Evolutionary conservation across 1,140 invertebrate species (phyloP).

Genomic region (Vanessa tameamea): DNA sequence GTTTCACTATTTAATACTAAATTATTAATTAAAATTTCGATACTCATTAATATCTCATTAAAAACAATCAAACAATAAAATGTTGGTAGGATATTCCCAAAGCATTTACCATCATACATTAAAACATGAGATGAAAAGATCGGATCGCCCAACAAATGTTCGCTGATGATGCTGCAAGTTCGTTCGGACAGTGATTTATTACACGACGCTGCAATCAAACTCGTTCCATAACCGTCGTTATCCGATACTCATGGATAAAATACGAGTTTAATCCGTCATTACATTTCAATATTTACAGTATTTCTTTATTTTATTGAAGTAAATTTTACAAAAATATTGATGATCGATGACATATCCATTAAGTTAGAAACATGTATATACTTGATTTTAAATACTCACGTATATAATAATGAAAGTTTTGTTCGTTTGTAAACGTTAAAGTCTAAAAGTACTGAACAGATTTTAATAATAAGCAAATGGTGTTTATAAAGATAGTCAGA

Average conservation of each 20-base stretch:
- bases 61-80: slow-evolving; percentile 1
- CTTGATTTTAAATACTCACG: too few relatives aligned
- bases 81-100: background rate
- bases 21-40: background rate
- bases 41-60: background rate
- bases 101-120: slow-evolving; percentile 26
- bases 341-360: too few relatives aligned
- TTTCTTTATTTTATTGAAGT: too few relatives aligned
- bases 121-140: slow-evolving; percentile 33
- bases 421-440: too few relatives aligned
- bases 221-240: slow-evolving; percentile 17
- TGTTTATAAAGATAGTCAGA: too few relatives aligned
- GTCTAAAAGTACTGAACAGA: too few relatives aligned
- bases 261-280: background rate
- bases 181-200: slow-evolving; percentile 58
- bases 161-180: slow-evolving; percentile 61
- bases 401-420: too few relatives aligned
- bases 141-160: slow-evolving; percentile 33
- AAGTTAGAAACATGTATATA: too few relatives aligned
- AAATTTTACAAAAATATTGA: too few relatives aligned
- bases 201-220: slow-evolving; percentile 23
- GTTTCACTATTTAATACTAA: too few relatives aligned
- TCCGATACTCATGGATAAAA: slow-evolving; percentile 21
- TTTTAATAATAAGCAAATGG: too few relatives aligned
- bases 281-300: background rate